Percentiles rank a stretch among this genome's conserved stretches.
These are phyloP conservation scores for Temnothorax unifasciatus DNA, from an alignment of 2,888 invertebrate species.

Conservation along the genomic window DNA sequence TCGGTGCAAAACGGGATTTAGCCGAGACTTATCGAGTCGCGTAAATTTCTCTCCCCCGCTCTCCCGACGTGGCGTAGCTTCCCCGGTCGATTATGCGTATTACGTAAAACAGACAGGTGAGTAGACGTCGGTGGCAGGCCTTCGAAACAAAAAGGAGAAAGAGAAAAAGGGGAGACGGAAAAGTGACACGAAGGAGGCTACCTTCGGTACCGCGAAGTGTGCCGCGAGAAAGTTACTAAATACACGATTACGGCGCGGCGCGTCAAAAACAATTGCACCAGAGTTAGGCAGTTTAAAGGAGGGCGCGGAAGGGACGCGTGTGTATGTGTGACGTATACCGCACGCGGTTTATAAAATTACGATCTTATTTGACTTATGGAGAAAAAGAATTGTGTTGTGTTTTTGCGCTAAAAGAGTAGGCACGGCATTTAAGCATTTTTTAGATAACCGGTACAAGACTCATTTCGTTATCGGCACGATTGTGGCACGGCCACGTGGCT, in stretches of 20 bases:
- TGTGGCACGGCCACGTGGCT: neutral
- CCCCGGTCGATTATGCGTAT: conserved; percentile 60
- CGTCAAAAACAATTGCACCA: conserved; percentile 69
- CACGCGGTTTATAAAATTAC: neutral
- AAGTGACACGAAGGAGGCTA: conserved; percentile 33
- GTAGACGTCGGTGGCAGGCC: conserved; percentile 8
- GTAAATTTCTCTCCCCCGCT: conserved; percentile 56
- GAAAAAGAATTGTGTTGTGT: neutral
- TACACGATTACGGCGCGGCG: conserved; percentile 64
- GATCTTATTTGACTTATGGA: too few species aligned
- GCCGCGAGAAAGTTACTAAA: conserved; percentile 73
- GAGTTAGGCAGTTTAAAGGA: conserved; percentile 55
- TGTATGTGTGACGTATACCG: neutral
- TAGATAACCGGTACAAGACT: neutral
- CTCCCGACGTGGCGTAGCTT: conserved; percentile 40
- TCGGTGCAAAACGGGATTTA: conserved; percentile 15
- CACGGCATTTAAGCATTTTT: neutral
- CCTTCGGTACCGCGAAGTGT: conserved; percentile 42
- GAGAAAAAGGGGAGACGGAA: conserved; percentile 19
- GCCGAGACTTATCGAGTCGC: conserved; percentile 52
- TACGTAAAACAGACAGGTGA: conserved; percentile 54
- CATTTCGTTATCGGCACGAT: neutral
- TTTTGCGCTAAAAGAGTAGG: neutral
- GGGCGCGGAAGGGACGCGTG: neutral
- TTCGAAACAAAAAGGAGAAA: conserved; percentile 44